Evolutionary conservation across 2,888 invertebrate genomes (phyloP).

Genomic region (Lithophane socia): DNA sequence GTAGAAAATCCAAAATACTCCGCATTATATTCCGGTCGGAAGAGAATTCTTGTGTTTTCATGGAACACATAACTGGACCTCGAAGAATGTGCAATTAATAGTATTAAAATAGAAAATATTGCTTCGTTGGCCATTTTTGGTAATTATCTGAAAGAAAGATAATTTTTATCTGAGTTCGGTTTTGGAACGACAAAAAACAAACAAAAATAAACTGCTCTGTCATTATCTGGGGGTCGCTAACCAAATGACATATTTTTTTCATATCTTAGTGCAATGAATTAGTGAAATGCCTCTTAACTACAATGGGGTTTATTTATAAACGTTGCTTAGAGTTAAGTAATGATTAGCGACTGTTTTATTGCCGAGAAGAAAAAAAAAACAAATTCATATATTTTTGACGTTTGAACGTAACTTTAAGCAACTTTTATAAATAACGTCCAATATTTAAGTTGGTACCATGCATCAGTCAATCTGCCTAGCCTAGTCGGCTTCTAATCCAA

Average conservation of each 20-base stretch:
- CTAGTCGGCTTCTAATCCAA: too few species aligned
- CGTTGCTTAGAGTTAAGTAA: too few species aligned
- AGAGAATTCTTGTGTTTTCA: constrained; percentile 76
- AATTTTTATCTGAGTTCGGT: not conserved
- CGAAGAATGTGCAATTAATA: constrained; percentile 18
- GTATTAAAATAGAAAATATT: constrained; percentile 16
- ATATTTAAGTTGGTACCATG: not conserved
- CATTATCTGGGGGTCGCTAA: not conserved
- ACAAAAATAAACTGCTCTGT: not conserved
- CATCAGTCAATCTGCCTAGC: too few species aligned
- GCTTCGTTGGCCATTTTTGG: constrained; percentile 33
- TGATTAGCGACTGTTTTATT: too few species aligned
- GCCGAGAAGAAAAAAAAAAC: too few species aligned
- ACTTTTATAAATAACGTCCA: not conserved
- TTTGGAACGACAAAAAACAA: not conserved
- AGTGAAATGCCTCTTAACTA: too few species aligned
- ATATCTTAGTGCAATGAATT: too few species aligned
- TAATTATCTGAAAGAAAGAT: constrained; percentile 24
- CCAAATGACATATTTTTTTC: too few species aligned
- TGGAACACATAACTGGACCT: constrained; percentile 72
- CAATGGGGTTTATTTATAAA: too few species aligned
- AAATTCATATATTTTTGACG: too few species aligned
- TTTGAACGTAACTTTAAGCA: too few species aligned
- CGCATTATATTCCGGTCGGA: constrained; percentile 69
- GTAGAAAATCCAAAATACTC: constrained; percentile 82